Percentiles rank a stretch among this genome's conserved stretches.
These are phyloP conservation scores for Bolborhynchus lineola DNA, from an alignment of 2,113 vertebrate species.

Conservation along the genomic window DNA sequence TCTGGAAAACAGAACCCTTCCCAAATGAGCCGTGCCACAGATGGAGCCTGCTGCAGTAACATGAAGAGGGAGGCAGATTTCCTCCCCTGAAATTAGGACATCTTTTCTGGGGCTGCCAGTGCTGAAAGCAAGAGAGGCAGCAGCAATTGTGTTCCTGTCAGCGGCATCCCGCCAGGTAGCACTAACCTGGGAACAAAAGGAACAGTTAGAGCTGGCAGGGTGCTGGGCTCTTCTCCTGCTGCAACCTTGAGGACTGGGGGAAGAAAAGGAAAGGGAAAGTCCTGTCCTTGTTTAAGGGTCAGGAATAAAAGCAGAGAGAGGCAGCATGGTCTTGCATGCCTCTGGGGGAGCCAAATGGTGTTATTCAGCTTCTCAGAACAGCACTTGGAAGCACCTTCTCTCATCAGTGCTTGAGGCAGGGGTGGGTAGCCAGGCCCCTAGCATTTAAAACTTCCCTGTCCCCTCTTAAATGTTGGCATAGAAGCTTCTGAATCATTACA, in stretches of 20 bases:
- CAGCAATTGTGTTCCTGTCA: slow-evolving; percentile 38
- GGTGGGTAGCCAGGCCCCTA: neutral
- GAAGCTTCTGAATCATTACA: neutral
- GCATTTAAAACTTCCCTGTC: neutral
- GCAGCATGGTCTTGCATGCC: neutral
- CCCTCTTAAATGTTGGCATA: neutral
- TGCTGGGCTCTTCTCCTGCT: slow-evolving; percentile 19
- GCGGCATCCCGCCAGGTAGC: slow-evolving; percentile 40
- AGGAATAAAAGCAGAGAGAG: slow-evolving; percentile 10
- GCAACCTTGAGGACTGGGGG: neutral
- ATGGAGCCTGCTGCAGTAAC: neutral
- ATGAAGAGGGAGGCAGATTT: slow-evolving; percentile 5
- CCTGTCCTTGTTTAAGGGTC: neutral
- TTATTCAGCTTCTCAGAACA: neutral
- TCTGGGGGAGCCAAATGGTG: neutral
- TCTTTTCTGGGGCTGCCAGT: slow-evolving; percentile 38
- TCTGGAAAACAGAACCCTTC: neutral
- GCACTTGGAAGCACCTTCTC: neutral
- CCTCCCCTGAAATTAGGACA: slow-evolving; percentile 39
- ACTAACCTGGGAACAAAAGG: slow-evolving; percentile 52
- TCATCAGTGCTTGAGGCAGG: neutral
- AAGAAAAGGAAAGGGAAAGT: neutral
- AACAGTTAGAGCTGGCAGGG: slow-evolving; percentile 33
- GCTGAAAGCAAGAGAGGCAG: slow-evolving; percentile 19
- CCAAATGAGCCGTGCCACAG: neutral